Conservation (phyloP, 2,888 invertebrate genomes). For the Alentia gelatinosa region DNA sequence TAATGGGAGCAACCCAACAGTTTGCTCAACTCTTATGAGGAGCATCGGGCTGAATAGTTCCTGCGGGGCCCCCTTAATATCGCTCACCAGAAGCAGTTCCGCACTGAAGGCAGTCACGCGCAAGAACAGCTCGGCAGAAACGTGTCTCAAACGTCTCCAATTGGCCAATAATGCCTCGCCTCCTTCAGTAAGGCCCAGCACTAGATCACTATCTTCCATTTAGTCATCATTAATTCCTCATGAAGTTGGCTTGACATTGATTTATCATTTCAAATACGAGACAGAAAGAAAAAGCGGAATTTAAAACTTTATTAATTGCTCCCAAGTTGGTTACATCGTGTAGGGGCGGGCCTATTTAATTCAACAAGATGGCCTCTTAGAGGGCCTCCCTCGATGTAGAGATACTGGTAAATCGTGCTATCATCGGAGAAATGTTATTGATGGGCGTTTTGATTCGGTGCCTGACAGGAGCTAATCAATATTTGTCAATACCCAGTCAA, state of each 20-base stretch:
- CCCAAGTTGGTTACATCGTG: background rate
- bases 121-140: background rate
- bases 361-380: background rate
- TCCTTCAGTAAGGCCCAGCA: background rate
- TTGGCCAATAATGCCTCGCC: background rate
- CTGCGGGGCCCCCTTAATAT: background rate
- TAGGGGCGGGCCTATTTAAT: background rate
- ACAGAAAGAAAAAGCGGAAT: background rate
- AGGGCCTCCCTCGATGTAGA: background rate
- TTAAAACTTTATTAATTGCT: conserved; percentile 15
- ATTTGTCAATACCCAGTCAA: background rate
- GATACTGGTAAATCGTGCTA: background rate
- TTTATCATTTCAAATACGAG: background rate
- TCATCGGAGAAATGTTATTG: background rate
- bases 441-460: background rate
- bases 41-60: conserved; percentile 6
- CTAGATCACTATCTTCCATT: conserved; percentile 15
- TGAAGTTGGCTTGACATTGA: background rate
- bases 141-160: background rate
- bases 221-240: conserved; percentile 12
- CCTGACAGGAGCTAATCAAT: background rate
- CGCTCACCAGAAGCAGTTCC: conserved; percentile 6
- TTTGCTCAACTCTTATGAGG: conserved; percentile 7
- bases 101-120: background rate
- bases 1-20: conserved; percentile 42